phyloP scores from a whole-genome alignment of 1,140 invertebrate genomes.

The Apocrypta bakeri region DNA sequence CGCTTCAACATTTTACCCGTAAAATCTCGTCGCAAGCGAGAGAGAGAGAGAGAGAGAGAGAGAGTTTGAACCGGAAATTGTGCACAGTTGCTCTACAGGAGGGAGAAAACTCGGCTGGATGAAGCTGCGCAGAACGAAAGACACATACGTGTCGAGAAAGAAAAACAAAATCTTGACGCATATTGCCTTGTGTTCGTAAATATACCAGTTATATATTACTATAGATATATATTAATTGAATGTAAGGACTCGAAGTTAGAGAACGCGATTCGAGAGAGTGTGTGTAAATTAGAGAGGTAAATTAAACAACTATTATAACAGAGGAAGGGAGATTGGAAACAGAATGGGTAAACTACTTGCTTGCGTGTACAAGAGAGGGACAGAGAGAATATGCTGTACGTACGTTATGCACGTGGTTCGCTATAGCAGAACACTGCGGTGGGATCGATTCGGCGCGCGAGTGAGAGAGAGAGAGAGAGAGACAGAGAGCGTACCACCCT shows the following conservation, averaged over 20 bases:
- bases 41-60: too few relatives aligned
- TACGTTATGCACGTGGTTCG: conserved; percentile 70
- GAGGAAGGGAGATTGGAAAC: conserved; percentile 11
- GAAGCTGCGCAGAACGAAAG: too few relatives aligned
- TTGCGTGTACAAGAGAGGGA: conserved; percentile 20
- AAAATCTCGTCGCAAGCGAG: too few relatives aligned
- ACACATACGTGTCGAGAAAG: too few relatives aligned
- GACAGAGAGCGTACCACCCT: conserved; percentile 38
- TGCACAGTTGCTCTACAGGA: too few relatives aligned
- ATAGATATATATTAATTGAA: not conserved
- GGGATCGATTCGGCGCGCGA: conserved; percentile 71
- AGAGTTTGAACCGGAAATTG: too few relatives aligned
- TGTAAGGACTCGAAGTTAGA: not conserved
- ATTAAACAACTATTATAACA: conserved; percentile 26
- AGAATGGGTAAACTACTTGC: conserved; percentile 22
- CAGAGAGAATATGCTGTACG: conserved; percentile 53
- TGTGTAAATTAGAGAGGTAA: conserved; percentile 31
- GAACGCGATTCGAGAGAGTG: not conserved
- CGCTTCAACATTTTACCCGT: too few relatives aligned
- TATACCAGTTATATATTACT: not conserved
- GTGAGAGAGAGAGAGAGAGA: conserved; percentile 56
- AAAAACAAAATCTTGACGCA: too few relatives aligned
- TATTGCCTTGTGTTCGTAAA: not conserved
- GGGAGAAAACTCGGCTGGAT: too few relatives aligned
- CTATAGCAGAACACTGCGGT: conserved; percentile 71